A percentile compares a stretch with the other conserved stretches of the same genome.
Evolutionary conservation across 2,113 vertebrate genomes (phyloP).

Genomic region (Anas platyrhynchos): DNA sequence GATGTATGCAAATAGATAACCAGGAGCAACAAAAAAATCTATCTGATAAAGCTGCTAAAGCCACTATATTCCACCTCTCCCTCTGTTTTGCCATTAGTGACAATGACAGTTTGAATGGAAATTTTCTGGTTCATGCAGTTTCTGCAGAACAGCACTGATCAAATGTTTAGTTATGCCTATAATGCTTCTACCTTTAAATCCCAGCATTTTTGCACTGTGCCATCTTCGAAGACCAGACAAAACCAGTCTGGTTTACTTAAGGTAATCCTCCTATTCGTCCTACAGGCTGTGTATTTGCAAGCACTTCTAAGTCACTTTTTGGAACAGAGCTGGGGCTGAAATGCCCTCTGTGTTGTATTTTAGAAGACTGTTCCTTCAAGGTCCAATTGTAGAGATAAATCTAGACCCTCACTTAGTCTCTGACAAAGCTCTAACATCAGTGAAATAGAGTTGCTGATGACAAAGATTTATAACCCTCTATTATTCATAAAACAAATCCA

Average conservation of each 20-base stretch:
- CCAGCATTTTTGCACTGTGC: not conserved
- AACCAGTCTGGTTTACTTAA: not conserved
- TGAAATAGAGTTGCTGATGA: not conserved
- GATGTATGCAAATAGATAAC: not conserved
- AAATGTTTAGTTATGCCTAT: not conserved
- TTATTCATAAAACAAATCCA: constrained; percentile 11
- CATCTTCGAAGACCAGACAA: not conserved
- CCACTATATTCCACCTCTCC: not conserved
- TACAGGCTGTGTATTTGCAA: not conserved
- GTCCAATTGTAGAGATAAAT: fast-evolving
- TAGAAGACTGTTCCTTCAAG: not conserved
- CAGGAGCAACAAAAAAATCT: not conserved
- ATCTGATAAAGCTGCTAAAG: not conserved
- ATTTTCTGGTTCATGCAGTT: not conserved
- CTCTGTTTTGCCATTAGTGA: not conserved
- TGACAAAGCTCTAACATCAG: not conserved
- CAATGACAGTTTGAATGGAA: not conserved
- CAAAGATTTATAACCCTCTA: not conserved
- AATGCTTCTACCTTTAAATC: not conserved
- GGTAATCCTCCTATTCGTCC: not conserved
- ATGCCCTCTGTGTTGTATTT: not conserved
- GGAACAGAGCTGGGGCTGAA: not conserved
- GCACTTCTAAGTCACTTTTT: not conserved
- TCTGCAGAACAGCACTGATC: not conserved
- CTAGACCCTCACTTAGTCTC: not conserved